Base-by-base conservation (phyloP, 1,140 invertebrate species). In the Bombus terrestris region DNA sequence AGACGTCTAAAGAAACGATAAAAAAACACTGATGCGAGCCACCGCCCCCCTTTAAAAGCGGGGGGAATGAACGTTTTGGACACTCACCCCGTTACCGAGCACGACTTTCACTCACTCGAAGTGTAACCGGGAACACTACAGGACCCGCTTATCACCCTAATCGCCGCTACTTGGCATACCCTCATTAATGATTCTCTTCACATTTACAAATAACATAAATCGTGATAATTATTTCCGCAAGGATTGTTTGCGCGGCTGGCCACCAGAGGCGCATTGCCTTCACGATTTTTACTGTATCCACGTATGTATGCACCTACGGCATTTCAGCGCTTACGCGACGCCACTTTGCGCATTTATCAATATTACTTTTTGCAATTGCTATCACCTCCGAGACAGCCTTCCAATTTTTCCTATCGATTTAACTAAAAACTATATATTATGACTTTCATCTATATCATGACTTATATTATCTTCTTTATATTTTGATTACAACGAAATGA, bases 171-270 rank as follows among this genome's bases (percentile, higher is more conserved):
- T 86, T 85, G 83, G 83, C 90, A 93, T 92, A 90, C 87, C 86
- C 89, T 91, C 88, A 92, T 93, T 93, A 92, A 92, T 92, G 90
- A 90, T 88, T 78, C 85, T 81, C 84, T 79, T 88, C 85, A 86
- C 86, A 93, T 94, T 94, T 93, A 88, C 92, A 92, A 94, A 93
- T 92, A 92, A 93, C 89, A 93, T 93, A 93, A 94, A 94, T 93
- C 91, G 90, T 91, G 90, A 95, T 93, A 94, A 94, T 94, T 94
- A 94, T 94, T 94, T 94, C 92, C 90, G 92, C 92, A 92, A 92
- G 83, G 81, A 81, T 88, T 92, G 86, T 87, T 94, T 94, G 83
- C 80, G 32, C 74, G 74, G 75, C n/a, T 72, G 57, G 80, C 93
- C 93, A 90, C 87, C 83, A 94, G 94, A 75, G 92, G 94, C 93